These are phyloP conservation scores for Thyatira batis DNA, from an alignment of 2,888 invertebrate genomes.

Conservation along the genomic window DNA sequence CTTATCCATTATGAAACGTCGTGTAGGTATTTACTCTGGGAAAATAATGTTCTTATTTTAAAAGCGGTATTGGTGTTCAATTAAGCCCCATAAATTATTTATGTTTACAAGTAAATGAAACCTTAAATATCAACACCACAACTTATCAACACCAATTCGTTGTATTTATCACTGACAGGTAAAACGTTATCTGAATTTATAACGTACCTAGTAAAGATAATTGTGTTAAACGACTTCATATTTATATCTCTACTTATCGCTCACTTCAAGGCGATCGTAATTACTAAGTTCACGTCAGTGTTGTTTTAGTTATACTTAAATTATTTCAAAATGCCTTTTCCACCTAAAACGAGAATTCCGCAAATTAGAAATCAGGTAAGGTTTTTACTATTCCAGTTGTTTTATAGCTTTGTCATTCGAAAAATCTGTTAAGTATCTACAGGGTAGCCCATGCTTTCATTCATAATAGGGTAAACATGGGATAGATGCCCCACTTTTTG, in stretches of 20 bases:
- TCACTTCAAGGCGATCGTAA: constrained; percentile 52
- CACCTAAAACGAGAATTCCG: constrained; percentile 45
- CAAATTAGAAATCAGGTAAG: constrained; percentile 52
- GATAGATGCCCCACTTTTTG: too few species aligned
- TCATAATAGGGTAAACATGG: too few species aligned
- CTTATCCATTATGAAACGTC: too few species aligned
- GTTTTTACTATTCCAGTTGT: constrained; percentile 2
- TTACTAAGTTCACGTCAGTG: constrained; percentile 30
- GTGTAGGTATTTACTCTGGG: too few species aligned
- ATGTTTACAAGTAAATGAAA: not conserved
- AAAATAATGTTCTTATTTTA: not conserved
- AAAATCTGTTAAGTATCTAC: not conserved
- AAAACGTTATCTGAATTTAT: constrained; percentile 31
- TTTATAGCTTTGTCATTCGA: too few species aligned
- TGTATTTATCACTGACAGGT: constrained; percentile 25
- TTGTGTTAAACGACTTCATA: constrained; percentile 1
- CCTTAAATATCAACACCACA: not conserved
- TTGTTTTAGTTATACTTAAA: constrained; percentile 11
- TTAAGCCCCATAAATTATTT: not conserved
- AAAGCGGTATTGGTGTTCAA: not conserved
- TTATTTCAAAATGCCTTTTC: constrained; percentile 21
- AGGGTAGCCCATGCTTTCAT: too few species aligned
- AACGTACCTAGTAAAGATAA: constrained; percentile 29
- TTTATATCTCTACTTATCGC: constrained; percentile 36
- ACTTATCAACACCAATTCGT: constrained; percentile 20